Percentiles rank a stretch among this genome's conserved stretches.
These are phyloP conservation scores for Montipora capricornis DNA, from an alignment of 64 coral and sea anemone species.

Conservation along the genomic window DNA sequence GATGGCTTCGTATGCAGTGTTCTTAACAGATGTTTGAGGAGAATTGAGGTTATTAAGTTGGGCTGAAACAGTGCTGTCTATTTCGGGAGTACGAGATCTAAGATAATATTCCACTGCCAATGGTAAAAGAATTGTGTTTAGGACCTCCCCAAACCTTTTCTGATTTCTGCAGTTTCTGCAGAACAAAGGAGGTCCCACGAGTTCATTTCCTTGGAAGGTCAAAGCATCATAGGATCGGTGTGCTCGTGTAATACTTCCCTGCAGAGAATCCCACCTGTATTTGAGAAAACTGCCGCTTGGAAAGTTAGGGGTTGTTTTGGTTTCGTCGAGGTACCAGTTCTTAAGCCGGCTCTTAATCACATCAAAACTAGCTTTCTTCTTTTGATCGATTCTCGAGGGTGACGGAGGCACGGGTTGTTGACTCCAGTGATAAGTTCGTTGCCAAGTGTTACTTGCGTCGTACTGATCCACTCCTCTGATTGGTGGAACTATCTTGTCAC, in stretches of 20 bases:
- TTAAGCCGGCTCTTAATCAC: conserved; percentile 17
- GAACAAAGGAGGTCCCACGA: conserved; percentile 6
- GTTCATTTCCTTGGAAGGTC: background rate
- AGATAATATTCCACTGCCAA: conserved; percentile 5
- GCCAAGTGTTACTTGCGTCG: conserved; percentile 25
- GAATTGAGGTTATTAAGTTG: background rate
- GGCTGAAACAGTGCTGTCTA: background rate
- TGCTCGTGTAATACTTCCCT: background rate
- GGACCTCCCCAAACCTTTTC: conserved; percentile 8
- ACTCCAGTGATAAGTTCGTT: conserved; percentile 31
- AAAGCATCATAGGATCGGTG: background rate
- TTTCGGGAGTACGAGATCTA: background rate
- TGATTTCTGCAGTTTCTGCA: background rate
- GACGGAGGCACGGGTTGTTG: background rate
- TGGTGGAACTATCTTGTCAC: conserved; percentile 24
- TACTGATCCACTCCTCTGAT: conserved; percentile 8
- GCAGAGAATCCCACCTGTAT: background rate
- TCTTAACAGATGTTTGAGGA: background rate
- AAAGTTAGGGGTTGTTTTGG: background rate
- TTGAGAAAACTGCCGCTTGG: background rate
- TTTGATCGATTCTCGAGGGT: background rate
- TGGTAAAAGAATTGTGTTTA: conserved; percentile 26
- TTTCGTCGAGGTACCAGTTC: conserved; percentile 51
- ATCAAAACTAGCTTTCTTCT: background rate
- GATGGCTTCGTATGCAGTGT: background rate